Evolutionary conservation across 2,888 invertebrate species (phyloP).

Genomic region (Phasia obesa): DNA sequence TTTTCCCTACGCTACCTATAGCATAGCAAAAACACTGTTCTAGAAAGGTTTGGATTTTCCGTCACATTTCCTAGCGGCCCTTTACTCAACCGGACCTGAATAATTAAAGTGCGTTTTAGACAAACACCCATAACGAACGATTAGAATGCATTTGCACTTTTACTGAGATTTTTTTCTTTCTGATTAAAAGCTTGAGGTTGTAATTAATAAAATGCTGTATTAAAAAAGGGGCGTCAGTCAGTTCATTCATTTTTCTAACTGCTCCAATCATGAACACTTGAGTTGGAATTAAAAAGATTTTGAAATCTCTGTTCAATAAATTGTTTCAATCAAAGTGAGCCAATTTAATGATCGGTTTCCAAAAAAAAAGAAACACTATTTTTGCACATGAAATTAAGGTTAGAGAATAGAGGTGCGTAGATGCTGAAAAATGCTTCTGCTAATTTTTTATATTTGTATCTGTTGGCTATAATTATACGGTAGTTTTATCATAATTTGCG

Average conservation of each 20-base stretch:
- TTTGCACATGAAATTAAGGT: slow-evolving; percentile 10
- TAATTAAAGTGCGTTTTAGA: slow-evolving; percentile 56
- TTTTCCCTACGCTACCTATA: too few relatives aligned
- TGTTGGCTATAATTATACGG: slow-evolving; percentile 40
- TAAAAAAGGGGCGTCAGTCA: slow-evolving; percentile 60
- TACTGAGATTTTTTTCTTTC: slow-evolving; percentile 33
- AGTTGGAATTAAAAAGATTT: slow-evolving; percentile 42
- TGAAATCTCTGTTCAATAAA: slow-evolving; percentile 55
- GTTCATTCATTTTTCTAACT: background rate
- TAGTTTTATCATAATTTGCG: slow-evolving; percentile 46
- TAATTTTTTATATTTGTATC: background rate
- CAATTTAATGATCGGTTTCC: slow-evolving; percentile 55
- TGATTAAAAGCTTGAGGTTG: slow-evolving; percentile 51
- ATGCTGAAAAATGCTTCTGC: slow-evolving; percentile 4
- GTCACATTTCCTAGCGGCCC: slow-evolving; percentile 30
- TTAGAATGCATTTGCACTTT: slow-evolving; percentile 45
- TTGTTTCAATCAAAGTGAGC: slow-evolving; percentile 55
- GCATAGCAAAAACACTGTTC: too few relatives aligned
- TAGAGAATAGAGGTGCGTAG: slow-evolving; percentile 41
- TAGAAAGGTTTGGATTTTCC: too few relatives aligned
- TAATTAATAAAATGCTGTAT: slow-evolving; percentile 63
- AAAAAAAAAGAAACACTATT: too few relatives aligned
- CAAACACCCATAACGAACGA: background rate
- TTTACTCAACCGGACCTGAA: slow-evolving; percentile 49
- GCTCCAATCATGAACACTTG: slow-evolving; percentile 11